Base-by-base conservation (phyloP, 2,113 vertebrate genomes). In the Bos javanicus region DNA sequence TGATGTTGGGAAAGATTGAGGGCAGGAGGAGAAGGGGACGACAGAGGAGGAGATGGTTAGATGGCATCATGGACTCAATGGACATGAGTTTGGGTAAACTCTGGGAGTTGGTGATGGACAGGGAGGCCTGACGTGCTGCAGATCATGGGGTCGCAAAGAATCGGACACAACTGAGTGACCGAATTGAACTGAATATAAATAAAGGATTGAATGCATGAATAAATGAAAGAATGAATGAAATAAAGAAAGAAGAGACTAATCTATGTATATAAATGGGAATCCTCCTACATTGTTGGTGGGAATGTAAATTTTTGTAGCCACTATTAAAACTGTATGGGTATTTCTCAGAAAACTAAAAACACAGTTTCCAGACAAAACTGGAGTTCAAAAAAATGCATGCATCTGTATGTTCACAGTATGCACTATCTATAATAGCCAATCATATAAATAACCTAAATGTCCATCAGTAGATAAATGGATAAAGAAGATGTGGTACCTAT, bases 81-180 rank as follows among this genome's bases (percentile, higher is more conserved):
- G 59, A 14, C 12, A 6, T 6, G 59, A 6, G 59, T 30, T 14
- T 6, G 0, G 10, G 59, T 12, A 14, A 60, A 60, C 59, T 28
- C 59, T 0, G 0, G 26, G 26, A 60, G 12, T 6, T 60, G 59
- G 12, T 60, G 26, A 60, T 14, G 12, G 59, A 30, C 5, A 60
- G 28, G 28, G 28, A 60, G 59, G 13, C 59, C 59, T 60, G 59
- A 5, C 0, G 0, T 60, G 28, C 6, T 60, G 2, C 2, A 2
- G 5, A 7, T 60, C 59, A 30, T 14, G 2, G 11, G 12, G 5
- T 60, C 14, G 0, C 59, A 60, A 60, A 60, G 59, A 60, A 5
- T 30, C 28, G 0, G 2, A 14, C 25, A 60, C 1, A 5, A 30
- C 59, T 60, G 59, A 30, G 13, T 0, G 2, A 60, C 12, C 30